phyloP scores from a whole-genome alignment of 2,888 invertebrate genomes.

The Parnassius apollo region DNA sequence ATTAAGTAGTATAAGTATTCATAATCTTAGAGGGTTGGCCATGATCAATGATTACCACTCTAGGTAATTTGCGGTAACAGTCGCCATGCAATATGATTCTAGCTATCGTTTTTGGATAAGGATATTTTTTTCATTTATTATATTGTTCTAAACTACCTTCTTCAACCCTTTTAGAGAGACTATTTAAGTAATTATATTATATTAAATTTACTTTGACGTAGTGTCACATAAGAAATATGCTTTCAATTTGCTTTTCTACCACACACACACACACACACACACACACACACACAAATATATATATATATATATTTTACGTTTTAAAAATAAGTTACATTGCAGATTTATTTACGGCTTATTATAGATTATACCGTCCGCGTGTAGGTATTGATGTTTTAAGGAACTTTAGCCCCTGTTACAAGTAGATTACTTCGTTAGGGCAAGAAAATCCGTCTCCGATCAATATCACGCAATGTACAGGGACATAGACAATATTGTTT shows the following conservation, averaged over 20 bases:
- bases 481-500: constrained; percentile 74
- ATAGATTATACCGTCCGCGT: constrained; percentile 24
- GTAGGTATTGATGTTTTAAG: constrained; percentile 12
- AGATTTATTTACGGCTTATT: constrained; percentile 15
- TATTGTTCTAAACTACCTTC: no score
- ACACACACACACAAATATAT: no score
- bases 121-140: no score
- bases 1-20: no score
- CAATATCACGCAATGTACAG: constrained; percentile 60
- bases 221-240: not conserved
- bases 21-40: no score
- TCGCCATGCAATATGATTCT: no score
- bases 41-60: no score
- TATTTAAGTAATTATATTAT: no score
- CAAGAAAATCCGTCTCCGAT: constrained; percentile 51
- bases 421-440: constrained; percentile 15
- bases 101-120: no score
- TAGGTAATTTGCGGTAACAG: no score
- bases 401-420: constrained; percentile 10
- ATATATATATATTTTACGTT: no score
- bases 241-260: not conserved
- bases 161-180: no score
- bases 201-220: not conserved
- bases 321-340: not conserved
- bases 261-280: not conserved